Percentiles rank a stretch among this genome's conserved stretches.
phyloP scores from a whole-genome alignment of 2,888 invertebrate species.

The Chrysodeixis includens region DNA sequence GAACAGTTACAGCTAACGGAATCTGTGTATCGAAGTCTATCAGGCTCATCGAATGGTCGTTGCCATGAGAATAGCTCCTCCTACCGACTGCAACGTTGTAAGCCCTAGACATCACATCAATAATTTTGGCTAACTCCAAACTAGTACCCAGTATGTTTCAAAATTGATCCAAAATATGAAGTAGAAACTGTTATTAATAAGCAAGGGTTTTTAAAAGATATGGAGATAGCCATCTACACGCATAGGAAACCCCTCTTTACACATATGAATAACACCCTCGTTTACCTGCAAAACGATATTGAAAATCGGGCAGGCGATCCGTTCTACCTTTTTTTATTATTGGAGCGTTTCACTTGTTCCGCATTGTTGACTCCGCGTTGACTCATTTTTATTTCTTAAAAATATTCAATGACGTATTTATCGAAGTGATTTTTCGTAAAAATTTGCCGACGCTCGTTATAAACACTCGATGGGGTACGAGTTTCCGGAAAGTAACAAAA shows the following conservation, averaged over 20 bases:
- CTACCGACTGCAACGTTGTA: slow-evolving; percentile 63
- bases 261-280: slow-evolving; percentile 79
- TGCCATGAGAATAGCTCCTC: slow-evolving; percentile 66
- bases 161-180: slow-evolving; percentile 46
- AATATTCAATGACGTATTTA: slow-evolving; percentile 79
- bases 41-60: slow-evolving; percentile 61
- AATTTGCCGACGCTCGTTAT: slow-evolving; percentile 67
- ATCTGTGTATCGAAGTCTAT: slow-evolving; percentile 69
- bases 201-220: slow-evolving; percentile 58
- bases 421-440: slow-evolving; percentile 72
- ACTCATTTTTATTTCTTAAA: slow-evolving; percentile 77
- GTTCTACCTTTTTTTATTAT: slow-evolving; percentile 81
- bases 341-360: slow-evolving; percentile 83
- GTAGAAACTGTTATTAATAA: slow-evolving; percentile 55
- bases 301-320: slow-evolving; percentile 78
- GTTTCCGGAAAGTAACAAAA: slow-evolving; percentile 70
- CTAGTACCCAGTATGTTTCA: slow-evolving; percentile 16
- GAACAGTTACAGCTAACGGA: slow-evolving; percentile 66
- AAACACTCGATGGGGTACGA: slow-evolving; percentile 59
- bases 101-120: slow-evolving; percentile 61
- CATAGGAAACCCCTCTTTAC: slow-evolving; percentile 71
- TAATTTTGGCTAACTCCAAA: slow-evolving; percentile 50
- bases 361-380: slow-evolving; percentile 80
- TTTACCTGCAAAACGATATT: slow-evolving; percentile 81
- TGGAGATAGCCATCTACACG: slow-evolving; percentile 63